These are phyloP conservation scores for Papilio aristodemus DNA, from an alignment of 1,140 invertebrate species.

Conservation along the genomic window DNA sequence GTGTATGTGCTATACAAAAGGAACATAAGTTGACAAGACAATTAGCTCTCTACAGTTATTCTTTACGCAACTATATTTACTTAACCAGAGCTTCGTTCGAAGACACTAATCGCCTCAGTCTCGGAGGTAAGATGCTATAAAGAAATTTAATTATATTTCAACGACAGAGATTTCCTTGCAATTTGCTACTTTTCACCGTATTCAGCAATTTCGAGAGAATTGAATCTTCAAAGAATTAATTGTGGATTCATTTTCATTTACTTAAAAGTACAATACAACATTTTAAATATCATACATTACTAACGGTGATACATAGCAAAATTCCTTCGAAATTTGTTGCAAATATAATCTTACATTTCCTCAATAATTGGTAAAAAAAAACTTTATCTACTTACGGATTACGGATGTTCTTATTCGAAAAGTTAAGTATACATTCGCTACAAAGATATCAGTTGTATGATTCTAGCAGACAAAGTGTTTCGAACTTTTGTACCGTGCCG, in stretches of 20 bases:
- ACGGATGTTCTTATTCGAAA: no score
- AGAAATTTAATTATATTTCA: conserved; percentile 19
- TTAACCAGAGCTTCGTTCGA: neutral
- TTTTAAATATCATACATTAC: no score
- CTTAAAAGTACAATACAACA: neutral
- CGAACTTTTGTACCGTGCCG: neutral
- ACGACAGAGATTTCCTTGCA: conserved; percentile 10
- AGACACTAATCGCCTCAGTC: conserved; percentile 14
- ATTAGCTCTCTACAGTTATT: conserved; percentile 5
- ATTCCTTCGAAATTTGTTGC: no score
- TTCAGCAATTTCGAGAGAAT: neutral
- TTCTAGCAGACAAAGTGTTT: neutral
- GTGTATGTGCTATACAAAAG: no score
- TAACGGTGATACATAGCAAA: no score
- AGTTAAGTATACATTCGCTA: neutral
- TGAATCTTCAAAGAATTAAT: neutral
- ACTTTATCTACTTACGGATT: neutral
- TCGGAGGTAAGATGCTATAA: conserved; percentile 4
- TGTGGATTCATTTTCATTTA: neutral
- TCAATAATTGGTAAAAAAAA: no score
- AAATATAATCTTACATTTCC: no score
- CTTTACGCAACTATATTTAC: neutral
- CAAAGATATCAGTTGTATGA: neutral
- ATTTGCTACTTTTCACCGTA: neutral
- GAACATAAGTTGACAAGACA: neutral